Evolutionary conservation across 2,888 invertebrate species (phyloP).

Genomic region (Steinernema hermaphroditum): DNA sequence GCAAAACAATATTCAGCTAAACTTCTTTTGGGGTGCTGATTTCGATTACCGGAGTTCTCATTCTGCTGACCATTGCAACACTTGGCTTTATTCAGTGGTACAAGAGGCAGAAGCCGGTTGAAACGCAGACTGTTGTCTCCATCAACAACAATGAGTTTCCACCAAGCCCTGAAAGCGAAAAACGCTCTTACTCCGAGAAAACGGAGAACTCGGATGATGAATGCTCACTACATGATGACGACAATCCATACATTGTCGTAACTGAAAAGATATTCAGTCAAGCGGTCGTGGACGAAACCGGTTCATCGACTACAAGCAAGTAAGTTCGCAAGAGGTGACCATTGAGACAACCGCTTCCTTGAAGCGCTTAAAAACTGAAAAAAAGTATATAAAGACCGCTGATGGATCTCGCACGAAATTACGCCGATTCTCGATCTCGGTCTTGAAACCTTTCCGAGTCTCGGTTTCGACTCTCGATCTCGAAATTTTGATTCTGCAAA

Average conservation of each 20-base stretch:
- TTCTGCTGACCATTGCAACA: neutral
- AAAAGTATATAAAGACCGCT: neutral
- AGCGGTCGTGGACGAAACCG: neutral
- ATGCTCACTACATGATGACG: neutral
- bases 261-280: neutral
- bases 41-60: neutral
- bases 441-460: no score
- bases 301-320: neutral
- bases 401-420: no score
- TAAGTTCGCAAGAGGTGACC: neutral
- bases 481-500: no score
- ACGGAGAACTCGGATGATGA: neutral
- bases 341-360: no score
- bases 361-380: neutral
- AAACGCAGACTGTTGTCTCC: conserved; percentile 10
- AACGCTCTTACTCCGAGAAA: neutral
- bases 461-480: no score
- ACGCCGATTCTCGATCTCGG: no score
- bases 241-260: neutral
- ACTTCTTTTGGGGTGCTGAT: neutral
- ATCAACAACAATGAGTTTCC: neutral
- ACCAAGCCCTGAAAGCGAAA: neutral
- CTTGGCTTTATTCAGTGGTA: no score
- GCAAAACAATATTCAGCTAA: neutral
- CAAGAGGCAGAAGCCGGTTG: conserved; percentile 4